Evolutionary conservation across 2,888 invertebrate genomes (phyloP).

Genomic region (Eupithecia tripunctaria): DNA sequence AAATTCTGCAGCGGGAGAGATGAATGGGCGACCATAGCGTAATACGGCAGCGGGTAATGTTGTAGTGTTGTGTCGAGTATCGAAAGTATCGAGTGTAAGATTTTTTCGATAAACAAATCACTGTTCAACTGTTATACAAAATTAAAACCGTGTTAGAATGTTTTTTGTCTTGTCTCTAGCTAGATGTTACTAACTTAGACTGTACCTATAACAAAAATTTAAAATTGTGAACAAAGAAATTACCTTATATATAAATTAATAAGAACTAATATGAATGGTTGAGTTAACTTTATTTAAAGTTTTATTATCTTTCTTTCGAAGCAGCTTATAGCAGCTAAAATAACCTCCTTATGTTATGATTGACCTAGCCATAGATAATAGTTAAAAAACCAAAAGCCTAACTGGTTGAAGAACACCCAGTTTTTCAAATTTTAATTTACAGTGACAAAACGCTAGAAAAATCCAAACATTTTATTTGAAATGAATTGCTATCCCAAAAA

Average conservation of each 20-base stretch:
- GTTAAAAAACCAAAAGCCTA: not conserved
- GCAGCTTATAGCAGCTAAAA: not conserved
- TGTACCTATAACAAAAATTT: no score
- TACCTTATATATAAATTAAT: no score
- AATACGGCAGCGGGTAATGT: slow-evolving; percentile 77
- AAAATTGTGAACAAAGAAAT: no score
- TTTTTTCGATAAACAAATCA: not conserved
- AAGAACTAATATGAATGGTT: no score
- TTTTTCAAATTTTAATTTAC: no score
- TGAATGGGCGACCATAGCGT: slow-evolving; percentile 83
- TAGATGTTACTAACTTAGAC: not conserved
- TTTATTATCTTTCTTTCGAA: not conserved
- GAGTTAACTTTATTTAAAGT: no score
- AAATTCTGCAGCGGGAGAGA: slow-evolving; percentile 84
- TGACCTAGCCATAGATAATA: not conserved
- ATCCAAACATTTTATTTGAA: no score
- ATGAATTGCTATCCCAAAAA: no score
- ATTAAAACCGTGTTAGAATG: not conserved
- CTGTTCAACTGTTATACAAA: not conserved
- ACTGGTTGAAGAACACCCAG: no score
- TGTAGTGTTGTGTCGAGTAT: slow-evolving; percentile 55
- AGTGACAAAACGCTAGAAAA: not conserved
- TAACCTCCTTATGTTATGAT: not conserved
- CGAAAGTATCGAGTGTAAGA: not conserved
- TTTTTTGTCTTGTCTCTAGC: not conserved